phyloP scores from a whole-genome alignment of 2,113 vertebrate species.

The Callospermophilus lateralis region DNA sequence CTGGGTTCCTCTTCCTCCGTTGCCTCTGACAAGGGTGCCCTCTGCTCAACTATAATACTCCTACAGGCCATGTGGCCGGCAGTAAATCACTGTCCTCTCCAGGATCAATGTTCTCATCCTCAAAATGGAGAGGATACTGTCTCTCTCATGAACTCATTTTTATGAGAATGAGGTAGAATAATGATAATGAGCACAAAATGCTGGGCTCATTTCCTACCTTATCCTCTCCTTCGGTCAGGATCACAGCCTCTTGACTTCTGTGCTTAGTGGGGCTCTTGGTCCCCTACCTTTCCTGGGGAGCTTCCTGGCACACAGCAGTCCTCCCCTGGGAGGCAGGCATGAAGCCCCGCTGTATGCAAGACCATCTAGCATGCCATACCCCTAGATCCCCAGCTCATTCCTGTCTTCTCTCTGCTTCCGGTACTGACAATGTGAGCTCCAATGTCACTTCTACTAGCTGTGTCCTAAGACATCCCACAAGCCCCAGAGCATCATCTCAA shows the following conservation, averaged over 20 bases:
- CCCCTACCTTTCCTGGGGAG: background rate
- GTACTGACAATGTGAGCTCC: background rate
- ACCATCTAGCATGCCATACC: background rate
- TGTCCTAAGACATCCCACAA: background rate
- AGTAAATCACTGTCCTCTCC: background rate
- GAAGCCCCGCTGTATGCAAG: background rate
- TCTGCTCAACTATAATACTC: background rate
- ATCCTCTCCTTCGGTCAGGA: background rate
- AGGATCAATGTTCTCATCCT: background rate
- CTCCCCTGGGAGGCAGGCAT: background rate
- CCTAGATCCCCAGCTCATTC: background rate
- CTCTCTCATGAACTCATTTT: background rate
- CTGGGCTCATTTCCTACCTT: background rate
- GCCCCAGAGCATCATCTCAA: background rate
- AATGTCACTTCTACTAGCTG: background rate
- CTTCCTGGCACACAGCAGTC: background rate
- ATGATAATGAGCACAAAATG: accelerated
- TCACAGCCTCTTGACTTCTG: background rate
- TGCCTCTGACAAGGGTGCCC: background rate
- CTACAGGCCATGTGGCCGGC: no score
- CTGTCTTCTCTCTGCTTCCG: background rate
- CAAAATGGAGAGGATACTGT: no score
- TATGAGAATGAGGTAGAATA: background rate
- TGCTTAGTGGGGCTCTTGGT: background rate
- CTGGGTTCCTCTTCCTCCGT: conserved; percentile 60